Evolutionary conservation across 2,888 invertebrate genomes (phyloP), one percentile per base, ranked within the genome.

Genomic region (Piscicola geometra): DNA sequence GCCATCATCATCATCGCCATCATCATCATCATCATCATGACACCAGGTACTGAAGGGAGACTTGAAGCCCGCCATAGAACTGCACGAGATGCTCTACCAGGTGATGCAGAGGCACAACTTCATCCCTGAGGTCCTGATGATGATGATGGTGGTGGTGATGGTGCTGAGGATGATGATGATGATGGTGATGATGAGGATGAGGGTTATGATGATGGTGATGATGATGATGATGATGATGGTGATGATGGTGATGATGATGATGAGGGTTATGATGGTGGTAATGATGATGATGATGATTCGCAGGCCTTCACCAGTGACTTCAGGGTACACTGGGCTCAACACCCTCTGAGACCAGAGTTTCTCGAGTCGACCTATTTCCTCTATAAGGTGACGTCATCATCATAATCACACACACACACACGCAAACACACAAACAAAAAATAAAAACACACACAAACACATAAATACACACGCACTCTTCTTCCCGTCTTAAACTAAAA

Each of bases 81-180:
- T 95, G 0, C 98, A 98, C 84, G 98, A 98, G 86, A 96, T 98
- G 94, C 88, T 99, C 1, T 96, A 95, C 86, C 97, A 98, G 87
- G 95, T 99, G 21, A 94, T 96, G 90, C 93, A 96, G 86, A 89
- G 94, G 82, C 97, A 99, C 86, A 96, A 94, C 79, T 97, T 98
- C 86, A 91, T 99, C 82, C 98, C 98, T 0, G 98, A 99, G 64
- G 32, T 71, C 36, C 50, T 75, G 83, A 84, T 84, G 3, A 25
- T 56, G 3, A 60, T 67, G 2, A 32, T 35, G 2, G 30, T 67
- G 5, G 30, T 67, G 5, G 30, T 67, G 5, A 30, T 67, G 9
- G 5, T 67, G 2, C 5, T 67, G 2, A 35, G 12, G 5, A 67
- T 67, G 5, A 35, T 35, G 5, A 64, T 64, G 30, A 35, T 64